Base-by-base conservation (phyloP, 2,888 invertebrate genomes). In the Seira sanloemensis region DNA sequence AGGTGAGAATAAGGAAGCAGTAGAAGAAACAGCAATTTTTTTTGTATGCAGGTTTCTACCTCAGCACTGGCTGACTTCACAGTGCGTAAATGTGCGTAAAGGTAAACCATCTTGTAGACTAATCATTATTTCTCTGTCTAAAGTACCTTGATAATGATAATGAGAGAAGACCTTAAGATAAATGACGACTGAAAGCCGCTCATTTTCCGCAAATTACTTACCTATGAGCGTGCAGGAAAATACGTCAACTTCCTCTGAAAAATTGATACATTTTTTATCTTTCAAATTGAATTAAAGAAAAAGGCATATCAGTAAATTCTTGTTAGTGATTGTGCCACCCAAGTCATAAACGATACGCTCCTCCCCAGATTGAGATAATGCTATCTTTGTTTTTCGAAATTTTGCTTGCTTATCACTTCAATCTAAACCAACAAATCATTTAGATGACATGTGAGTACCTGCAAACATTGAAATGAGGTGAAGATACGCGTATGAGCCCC, bases 1-100 rank as follows among this genome's bases (percentile, higher is more conserved):
- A 27, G n/a, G 18, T 67, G 72, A 74, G 69, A 77, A 84, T 37
- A 25, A 78, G 78, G 78, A 84, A 84, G 74, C 58, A 18, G 58
- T 16, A 58, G 58, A 58, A 58, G 12, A 58, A 18, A n/a, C n/a
- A 16, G 9, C 5, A 18, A 37, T 37, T 37, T 58, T n/a, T 58
- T n/a, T 4, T 58, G 16, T 58, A 58, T 58, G n/a, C n/a, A n/a
- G n/a, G n/a, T n/a, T n/a, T n/a, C n/a, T n/a, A 58, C n/a, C n/a
- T 58, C 18, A 58, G 7, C 58, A 58, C 58, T 58, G 7, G 58
- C n/a, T 58, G 58, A 58, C n/a, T 58, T 18, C 58, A 18, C 58
- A 16, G n/a, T n/a, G n/a, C n/a, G n/a, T n/a, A n/a, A n/a, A n/a
- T n/a, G n/a, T n/a, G n/a, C n/a, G n/a, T n/a, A n/a, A n/a, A n/a